phyloP scores from a whole-genome alignment of 2,888 invertebrate genomes.

The Gastrophysa polygoni region DNA sequence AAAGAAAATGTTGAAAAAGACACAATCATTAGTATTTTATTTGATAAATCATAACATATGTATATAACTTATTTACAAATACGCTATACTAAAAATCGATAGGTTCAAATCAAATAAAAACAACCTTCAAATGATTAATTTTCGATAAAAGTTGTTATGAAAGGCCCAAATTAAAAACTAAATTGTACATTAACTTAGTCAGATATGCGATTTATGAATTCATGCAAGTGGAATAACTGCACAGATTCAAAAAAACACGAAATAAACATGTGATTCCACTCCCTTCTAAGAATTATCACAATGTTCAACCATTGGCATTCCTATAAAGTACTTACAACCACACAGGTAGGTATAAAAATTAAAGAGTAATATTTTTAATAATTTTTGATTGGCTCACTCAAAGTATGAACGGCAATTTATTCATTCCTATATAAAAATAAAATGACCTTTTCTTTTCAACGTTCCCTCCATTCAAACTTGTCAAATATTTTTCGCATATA shows the following conservation, averaged over 20 bases:
- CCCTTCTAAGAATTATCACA: slow-evolving; percentile 44
- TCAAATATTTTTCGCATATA: slow-evolving; percentile 21
- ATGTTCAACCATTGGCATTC: slow-evolving; percentile 39
- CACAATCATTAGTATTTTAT: slow-evolving; percentile 38
- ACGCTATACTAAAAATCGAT: slow-evolving; percentile 44
- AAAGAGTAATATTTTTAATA: slow-evolving; percentile 9
- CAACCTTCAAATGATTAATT: slow-evolving; percentile 40
- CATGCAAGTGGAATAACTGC: slow-evolving; percentile 28
- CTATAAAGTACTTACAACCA: slow-evolving; percentile 38
- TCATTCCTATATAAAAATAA: slow-evolving; percentile 27
- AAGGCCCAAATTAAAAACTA: slow-evolving; percentile 41
- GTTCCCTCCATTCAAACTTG: slow-evolving; percentile 24
- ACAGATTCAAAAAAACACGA: slow-evolving; percentile 35
- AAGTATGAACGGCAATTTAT: slow-evolving; percentile 3
- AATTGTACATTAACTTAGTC: slow-evolving; percentile 36
- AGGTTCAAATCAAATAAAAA: slow-evolving; percentile 43
- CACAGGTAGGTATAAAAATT: slow-evolving; percentile 10
- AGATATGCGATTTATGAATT: slow-evolving; percentile 31
- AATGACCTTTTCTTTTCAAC: slow-evolving; percentile 29
- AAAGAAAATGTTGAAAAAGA: background rate
- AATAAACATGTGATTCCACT: slow-evolving; percentile 42
- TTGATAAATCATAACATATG: slow-evolving; percentile 46
- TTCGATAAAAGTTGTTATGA: slow-evolving; percentile 41
- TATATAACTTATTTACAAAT: slow-evolving; percentile 48
- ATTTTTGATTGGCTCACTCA: background rate